These are phyloP conservation scores for Gallinago undulata DNA, from an alignment of 2,113 vertebrate genomes.

Conservation along the genomic window DNA sequence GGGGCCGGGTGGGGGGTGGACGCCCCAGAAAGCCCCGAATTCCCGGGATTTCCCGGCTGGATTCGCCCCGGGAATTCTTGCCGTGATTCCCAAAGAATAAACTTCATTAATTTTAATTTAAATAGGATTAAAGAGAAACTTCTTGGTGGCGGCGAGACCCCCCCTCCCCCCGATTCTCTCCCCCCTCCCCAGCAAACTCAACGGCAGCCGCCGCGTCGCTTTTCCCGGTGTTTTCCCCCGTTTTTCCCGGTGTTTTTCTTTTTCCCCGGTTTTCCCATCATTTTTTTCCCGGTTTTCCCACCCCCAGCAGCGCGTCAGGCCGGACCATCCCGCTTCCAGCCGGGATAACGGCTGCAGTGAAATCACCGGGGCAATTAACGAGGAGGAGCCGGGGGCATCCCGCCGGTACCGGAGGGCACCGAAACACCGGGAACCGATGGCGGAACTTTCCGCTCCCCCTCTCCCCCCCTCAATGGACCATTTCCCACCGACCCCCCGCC, in stretches of 20 bases:
- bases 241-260: too few species aligned
- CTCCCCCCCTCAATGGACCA: too few species aligned
- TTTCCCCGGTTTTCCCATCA: too few species aligned
- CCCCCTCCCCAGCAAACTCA: too few species aligned
- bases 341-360: not conserved
- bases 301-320: too few species aligned
- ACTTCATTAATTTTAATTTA: not conserved
- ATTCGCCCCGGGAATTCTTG: not conserved
- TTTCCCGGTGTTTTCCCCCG: too few species aligned
- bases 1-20: too few species aligned
- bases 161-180: too few species aligned
- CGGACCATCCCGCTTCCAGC: not conserved
- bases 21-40: not conserved
- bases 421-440: not conserved
- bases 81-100: not conserved
- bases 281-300: not conserved
- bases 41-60: not conserved
- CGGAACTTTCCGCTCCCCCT: not conserved
- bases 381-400: not conserved
- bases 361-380: not conserved
- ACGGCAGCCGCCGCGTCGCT: too few species aligned
- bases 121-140: not conserved
- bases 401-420: too few species aligned
- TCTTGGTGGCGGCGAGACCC: not conserved
- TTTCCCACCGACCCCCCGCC: not conserved